Percentiles rank a stretch among this genome's conserved stretches.
These are phyloP conservation scores for Ataeniobius toweri DNA, from an alignment of 2,797 vertebrate species.

Conservation along the genomic window DNA sequence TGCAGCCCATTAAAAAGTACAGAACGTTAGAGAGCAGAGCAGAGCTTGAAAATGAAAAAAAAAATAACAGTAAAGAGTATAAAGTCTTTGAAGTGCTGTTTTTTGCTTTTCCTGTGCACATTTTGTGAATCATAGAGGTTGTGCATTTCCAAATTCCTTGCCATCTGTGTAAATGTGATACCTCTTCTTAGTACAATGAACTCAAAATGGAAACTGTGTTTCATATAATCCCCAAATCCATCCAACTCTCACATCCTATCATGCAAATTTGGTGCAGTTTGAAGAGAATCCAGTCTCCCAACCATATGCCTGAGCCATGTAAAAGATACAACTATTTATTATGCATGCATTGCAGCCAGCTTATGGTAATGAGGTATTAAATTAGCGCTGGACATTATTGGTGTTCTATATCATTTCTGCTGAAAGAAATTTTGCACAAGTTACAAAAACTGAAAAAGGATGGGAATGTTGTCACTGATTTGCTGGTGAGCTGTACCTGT, in stretches of 20 bases:
- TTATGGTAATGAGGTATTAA: constrained; percentile 88
- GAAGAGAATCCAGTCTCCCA: constrained; percentile 81
- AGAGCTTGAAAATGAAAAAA: constrained; percentile 4
- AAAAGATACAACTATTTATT: constrained; percentile 87
- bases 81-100: constrained; percentile 72
- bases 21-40: constrained; percentile 24
- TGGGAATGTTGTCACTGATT: constrained; percentile 67
- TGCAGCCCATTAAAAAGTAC: constrained; percentile 37
- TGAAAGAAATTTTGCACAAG: constrained; percentile 76
- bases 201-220: constrained; percentile 83
- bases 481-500: constrained; percentile 20
- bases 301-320: constrained; percentile 82
- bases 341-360: constrained; percentile 85
- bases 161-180: constrained; percentile 85
- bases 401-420: constrained; percentile 80
- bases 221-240: constrained; percentile 87
- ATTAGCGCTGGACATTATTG: constrained; percentile 87
- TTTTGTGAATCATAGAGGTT: constrained; percentile 70
- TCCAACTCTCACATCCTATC: constrained; percentile 87
- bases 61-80: constrained; percentile 48
- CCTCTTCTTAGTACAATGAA: constrained; percentile 85
- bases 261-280: constrained; percentile 85
- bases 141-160: constrained; percentile 75
- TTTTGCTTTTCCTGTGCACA: constrained; percentile 46
- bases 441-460: constrained; percentile 71